Evolutionary conservation across 2,888 invertebrate genomes (phyloP).

Genomic region (Chymomyza caudatula): DNA sequence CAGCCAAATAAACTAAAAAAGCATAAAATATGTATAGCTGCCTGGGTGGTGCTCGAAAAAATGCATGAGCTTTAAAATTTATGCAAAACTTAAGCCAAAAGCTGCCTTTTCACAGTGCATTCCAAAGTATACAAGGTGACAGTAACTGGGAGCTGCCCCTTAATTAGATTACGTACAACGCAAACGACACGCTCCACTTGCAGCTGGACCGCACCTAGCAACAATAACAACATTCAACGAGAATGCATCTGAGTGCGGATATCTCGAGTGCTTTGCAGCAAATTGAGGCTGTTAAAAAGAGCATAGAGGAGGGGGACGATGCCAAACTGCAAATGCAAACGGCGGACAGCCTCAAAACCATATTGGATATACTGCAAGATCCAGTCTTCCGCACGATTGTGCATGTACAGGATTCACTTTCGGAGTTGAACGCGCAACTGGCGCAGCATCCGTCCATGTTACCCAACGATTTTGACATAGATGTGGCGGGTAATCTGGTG

Average conservation of each 20-base stretch:
- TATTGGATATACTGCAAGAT: slow-evolving; percentile 91
- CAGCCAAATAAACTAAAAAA: background rate
- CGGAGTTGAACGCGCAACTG: slow-evolving; percentile 91
- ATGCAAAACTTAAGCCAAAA: background rate
- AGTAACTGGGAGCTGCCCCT: background rate
- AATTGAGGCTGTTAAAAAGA: slow-evolving; percentile 91
- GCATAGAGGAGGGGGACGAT: slow-evolving; percentile 91
- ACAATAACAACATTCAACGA: slow-evolving; percentile 9
- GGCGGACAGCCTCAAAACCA: slow-evolving; percentile 88
- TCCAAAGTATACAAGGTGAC: background rate
- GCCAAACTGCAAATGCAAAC: slow-evolving; percentile 86
- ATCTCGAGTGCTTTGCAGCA: slow-evolving; percentile 93
- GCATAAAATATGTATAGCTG: background rate
- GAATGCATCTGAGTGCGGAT: slow-evolving; percentile 80
- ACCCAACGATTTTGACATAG: slow-evolving; percentile 95
- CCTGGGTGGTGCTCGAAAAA: background rate
- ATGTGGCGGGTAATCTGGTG: slow-evolving; percentile 86
- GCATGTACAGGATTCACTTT: slow-evolving; percentile 93
- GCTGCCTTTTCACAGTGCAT: background rate
- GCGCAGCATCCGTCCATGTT: slow-evolving; percentile 94
- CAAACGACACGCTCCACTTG: background rate
- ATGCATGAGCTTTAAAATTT: background rate
- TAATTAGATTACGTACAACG: background rate
- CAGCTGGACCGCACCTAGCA: slow-evolving; percentile 5
- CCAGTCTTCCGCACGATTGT: slow-evolving; percentile 94